Evolutionary conservation across 2,797 vertebrate genomes (phyloP), one percentile per base, ranked within the genome.

Genomic region (Channallabes apus): DNA sequence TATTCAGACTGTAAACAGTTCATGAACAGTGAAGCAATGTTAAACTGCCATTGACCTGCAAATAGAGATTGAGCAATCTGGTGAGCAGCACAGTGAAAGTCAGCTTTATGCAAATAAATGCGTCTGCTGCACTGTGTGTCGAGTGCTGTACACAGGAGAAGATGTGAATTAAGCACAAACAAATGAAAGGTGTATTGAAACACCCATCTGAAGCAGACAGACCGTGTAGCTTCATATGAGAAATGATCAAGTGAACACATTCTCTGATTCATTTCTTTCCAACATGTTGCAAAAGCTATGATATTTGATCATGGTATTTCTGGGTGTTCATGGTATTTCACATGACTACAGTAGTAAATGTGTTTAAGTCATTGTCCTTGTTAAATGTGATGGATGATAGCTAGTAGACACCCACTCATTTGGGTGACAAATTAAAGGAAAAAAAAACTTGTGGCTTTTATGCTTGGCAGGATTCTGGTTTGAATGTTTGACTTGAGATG

Each of bases 141-240:
- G 56, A 29, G 3, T 20, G 46, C 72, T n/a, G 27, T 32, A 75
- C 46, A 29, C 27, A 56, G n/a, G 51, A 77, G 29, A 77, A 11
- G 12, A 58, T 18, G 35, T 77, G 75, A 77, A 75, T 56, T 56
- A 20, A 4, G 18, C 73, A 77, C 59, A 77, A 77, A 59, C 56
- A 77, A 77, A 77, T 38, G 32, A 76, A 76, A 58, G 54, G 73
- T 38, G 51, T 76, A 32, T 58, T 32, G 73, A 58, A 76, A 76
- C 54, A 35, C n/a, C 46, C n/a, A 75, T 29, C 27, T 32, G 27
- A 76, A 76, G 54, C 73, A 76, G 51, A 61, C 18, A 29, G 41
- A 29, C 15, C 6, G 7, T 77, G 54, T 3, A 61, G 20, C 11
- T 24, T 61, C 20, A 6, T 59, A 6, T 59, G 9, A 32, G 24